Evolutionary conservation across 2,888 invertebrate genomes (phyloP).

Genomic region (Lithodes maja): DNA sequence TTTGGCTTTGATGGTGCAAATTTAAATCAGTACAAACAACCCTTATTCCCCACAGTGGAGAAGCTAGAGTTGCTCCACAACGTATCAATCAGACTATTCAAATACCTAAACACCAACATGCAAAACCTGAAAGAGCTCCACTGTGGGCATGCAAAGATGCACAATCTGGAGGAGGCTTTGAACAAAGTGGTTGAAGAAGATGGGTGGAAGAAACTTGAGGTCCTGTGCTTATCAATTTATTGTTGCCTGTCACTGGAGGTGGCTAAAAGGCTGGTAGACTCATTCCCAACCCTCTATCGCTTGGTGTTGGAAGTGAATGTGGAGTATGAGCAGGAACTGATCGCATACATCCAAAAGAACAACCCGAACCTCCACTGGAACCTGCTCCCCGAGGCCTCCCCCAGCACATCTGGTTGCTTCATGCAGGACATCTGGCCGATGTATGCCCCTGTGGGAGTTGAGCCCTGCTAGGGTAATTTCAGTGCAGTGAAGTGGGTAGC

Average conservation of each 20-base stretch:
- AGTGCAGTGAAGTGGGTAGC: no score
- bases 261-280: conserved; percentile 27
- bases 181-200: conserved; percentile 28
- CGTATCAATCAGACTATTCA: conserved; percentile 53
- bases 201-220: conserved; percentile 49
- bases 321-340: neutral
- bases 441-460: no score
- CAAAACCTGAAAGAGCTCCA: conserved; percentile 43
- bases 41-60: conserved; percentile 52
- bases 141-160: conserved; percentile 44
- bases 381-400: neutral
- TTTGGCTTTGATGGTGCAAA: conserved; percentile 55
- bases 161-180: conserved; percentile 50
- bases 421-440: neutral
- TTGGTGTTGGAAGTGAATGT: conserved; percentile 11
- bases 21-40: neutral
- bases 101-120: conserved; percentile 48
- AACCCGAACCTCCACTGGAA: neutral
- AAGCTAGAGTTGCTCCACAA: conserved; percentile 58
- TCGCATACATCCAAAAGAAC: neutral
- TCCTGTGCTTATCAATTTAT: conserved; percentile 41
- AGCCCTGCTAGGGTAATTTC: no score
- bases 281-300: conserved; percentile 15
- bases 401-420: neutral
- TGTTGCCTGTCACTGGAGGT: conserved; percentile 9